phyloP scores from a whole-genome alignment of 1,140 invertebrate genomes.

The Drosophila insularis region DNA sequence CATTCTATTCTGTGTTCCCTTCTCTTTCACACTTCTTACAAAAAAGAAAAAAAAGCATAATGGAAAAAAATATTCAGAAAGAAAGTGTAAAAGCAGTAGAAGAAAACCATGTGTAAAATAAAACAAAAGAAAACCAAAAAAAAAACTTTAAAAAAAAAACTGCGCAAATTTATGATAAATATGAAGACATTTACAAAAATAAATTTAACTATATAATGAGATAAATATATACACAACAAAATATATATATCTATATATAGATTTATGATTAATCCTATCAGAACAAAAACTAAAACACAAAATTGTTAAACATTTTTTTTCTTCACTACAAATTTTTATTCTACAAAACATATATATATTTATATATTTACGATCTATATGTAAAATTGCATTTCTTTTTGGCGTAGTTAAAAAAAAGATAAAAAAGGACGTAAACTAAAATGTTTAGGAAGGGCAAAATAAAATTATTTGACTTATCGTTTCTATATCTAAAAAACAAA shows the following conservation, averaged over 20 bases:
- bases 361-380: constrained; percentile 11
- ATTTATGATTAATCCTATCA: constrained; percentile 9
- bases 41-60: neutral
- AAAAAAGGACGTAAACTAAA: neutral
- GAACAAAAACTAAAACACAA: neutral
- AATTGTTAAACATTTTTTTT: constrained; percentile 12
- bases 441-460: neutral
- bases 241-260: constrained; percentile 4
- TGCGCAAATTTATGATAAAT: neutral
- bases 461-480: neutral
- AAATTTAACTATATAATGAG: constrained; percentile 5
- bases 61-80: neutral
- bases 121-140: neutral
- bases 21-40: neutral
- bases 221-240: neutral
- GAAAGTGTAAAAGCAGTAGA: neutral
- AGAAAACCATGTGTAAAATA: constrained; percentile 11
- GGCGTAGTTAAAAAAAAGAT: neutral
- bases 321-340: neutral
- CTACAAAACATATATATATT: neutral
- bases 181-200: constrained; percentile 7
- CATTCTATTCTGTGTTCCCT: neutral
- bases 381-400: constrained; percentile 1
- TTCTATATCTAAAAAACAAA: no score
- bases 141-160: neutral